A percentile compares a stretch with the other conserved stretches of the same genome.
These are phyloP conservation scores for Mesembrinibis cayennensis DNA, from an alignment of 2,113 vertebrate genomes.

Conservation along the genomic window DNA sequence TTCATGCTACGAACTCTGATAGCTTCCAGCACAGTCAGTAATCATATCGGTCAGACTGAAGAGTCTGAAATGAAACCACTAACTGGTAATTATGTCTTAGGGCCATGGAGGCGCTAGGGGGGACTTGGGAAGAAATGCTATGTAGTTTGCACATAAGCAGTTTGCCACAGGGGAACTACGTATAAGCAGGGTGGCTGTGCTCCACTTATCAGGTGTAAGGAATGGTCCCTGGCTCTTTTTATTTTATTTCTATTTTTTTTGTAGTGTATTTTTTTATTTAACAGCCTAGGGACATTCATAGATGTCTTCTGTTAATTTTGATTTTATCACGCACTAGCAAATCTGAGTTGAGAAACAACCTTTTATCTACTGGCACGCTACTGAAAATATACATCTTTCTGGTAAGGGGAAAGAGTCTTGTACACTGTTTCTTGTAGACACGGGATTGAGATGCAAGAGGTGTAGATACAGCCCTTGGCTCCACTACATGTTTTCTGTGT, in stretches of 20 bases:
- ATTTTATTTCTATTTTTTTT: background rate
- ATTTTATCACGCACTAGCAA: background rate
- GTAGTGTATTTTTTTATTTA: background rate
- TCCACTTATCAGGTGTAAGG: background rate
- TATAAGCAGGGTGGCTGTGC: background rate
- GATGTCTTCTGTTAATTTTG: background rate
- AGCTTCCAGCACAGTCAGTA: background rate
- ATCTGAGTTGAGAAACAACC: background rate
- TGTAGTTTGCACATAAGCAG: background rate
- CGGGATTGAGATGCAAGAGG: background rate
- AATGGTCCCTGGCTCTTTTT: background rate
- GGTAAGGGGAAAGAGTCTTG: background rate
- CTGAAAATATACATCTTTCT: background rate
- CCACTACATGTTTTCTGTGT: background rate
- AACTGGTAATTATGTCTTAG: background rate
- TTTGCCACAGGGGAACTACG: background rate
- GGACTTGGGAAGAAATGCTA: background rate
- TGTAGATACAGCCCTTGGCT: background rate
- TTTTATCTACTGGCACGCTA: background rate
- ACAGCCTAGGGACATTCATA: background rate
- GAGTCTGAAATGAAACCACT: background rate
- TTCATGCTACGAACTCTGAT: background rate
- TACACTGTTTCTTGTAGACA: background rate
- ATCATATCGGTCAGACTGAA: background rate
- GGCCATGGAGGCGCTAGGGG: background rate